Evolutionary conservation across 1,140 invertebrate species (phyloP).

Genomic region (Drosophila gunungcola): DNA sequence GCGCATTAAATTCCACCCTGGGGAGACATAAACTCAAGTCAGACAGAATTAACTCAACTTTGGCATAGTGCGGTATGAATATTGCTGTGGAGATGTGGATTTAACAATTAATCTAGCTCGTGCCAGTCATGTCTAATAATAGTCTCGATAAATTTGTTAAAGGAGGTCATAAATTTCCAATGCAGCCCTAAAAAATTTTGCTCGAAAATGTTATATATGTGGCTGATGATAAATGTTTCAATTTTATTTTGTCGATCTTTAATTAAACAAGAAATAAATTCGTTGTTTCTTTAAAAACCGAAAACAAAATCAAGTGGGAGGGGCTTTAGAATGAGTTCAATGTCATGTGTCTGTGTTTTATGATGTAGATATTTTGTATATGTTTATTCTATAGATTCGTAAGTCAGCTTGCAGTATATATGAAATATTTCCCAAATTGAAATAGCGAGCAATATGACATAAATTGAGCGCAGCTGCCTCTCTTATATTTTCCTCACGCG

Average conservation of each 20-base stretch:
- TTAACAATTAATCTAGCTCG: conserved; percentile 44
- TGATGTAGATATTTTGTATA: conserved; percentile 9
- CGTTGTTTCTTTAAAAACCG: not conserved
- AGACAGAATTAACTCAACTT: conserved; percentile 15
- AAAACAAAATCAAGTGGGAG: conserved; percentile 14
- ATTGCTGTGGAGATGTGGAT: conserved; percentile 31
- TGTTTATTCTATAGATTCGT: conserved; percentile 7
- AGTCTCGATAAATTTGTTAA: conserved; percentile 56
- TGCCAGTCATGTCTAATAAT: conserved; percentile 61
- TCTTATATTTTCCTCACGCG: conserved; percentile 43
- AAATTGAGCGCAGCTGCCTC: conserved; percentile 70
- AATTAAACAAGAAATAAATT: conserved; percentile 40
- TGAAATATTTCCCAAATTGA: conserved; percentile 36
- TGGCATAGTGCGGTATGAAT: not conserved
- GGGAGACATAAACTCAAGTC: conserved; percentile 33
- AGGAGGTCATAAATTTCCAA: conserved; percentile 49
- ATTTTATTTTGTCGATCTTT: conserved; percentile 32
- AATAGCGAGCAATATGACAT: conserved; percentile 61
- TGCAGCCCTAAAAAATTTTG: conserved; percentile 18
- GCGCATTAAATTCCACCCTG: conserved; percentile 43
- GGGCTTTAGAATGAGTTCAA: conserved; percentile 55
- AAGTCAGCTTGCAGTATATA: not conserved
- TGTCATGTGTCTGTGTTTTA: conserved; percentile 33
- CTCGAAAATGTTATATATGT: conserved; percentile 12
- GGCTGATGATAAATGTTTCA: conserved; percentile 18